phyloP scores from a whole-genome alignment of 2,113 vertebrate species.

The Danio rerio region DNA sequence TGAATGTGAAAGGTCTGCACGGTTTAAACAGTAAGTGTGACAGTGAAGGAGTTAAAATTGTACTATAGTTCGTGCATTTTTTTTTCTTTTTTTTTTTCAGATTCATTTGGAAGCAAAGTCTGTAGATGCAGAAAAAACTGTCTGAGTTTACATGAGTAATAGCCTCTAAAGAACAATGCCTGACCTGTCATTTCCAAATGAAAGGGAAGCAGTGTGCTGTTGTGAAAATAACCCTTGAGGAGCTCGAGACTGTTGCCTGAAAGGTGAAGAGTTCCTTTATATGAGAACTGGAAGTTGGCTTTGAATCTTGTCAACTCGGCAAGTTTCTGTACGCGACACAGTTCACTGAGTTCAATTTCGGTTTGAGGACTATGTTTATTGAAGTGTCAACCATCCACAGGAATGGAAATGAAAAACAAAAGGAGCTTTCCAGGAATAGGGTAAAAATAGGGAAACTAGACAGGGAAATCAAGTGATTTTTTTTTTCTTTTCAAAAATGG shows the following conservation, averaged over 20 bases:
- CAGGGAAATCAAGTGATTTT: too few species aligned
- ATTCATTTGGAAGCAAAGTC: not conserved
- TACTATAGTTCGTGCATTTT: not conserved
- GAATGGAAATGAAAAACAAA: conserved; percentile 44
- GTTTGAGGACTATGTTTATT: conserved; percentile 41
- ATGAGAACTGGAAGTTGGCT: conserved; percentile 28
- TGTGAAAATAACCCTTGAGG: conserved; percentile 15
- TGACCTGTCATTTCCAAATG: not conserved
- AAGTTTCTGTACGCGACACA: not conserved
- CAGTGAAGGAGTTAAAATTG: too few species aligned
- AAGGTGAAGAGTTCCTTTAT: conserved; percentile 17
- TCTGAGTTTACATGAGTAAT: not conserved
- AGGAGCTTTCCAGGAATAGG: conserved; percentile 3
- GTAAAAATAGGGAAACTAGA: not conserved
- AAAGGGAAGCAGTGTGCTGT: not conserved
- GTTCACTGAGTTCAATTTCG: conserved; percentile 43
- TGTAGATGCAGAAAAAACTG: not conserved
- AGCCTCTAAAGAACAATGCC: not conserved
- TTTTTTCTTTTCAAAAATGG: not conserved
- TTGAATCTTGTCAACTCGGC: conserved; percentile 33
- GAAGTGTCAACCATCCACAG: conserved; percentile 37
- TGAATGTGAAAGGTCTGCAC: too few species aligned
- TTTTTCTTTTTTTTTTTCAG: too few species aligned
- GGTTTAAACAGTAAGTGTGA: too few species aligned
- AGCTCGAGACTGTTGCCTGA: not conserved